phyloP scores from a whole-genome alignment of 2,888 invertebrate species.

The Pristionchus entomophagus region DNA sequence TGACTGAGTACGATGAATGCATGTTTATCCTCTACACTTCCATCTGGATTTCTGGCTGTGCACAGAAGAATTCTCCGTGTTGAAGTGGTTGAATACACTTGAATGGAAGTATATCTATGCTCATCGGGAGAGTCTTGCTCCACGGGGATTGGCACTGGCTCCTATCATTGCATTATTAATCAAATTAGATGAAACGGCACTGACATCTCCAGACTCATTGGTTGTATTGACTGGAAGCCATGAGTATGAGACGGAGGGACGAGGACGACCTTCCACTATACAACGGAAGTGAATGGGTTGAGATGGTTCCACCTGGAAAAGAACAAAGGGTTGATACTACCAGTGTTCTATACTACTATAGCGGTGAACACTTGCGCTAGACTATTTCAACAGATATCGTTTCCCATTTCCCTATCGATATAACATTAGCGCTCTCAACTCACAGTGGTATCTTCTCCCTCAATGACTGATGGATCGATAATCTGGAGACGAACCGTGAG shows the following conservation, averaged over 20 bases:
- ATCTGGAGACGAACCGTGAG: slow-evolving; percentile 69
- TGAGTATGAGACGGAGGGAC: slow-evolving; percentile 72
- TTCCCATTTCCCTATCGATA: too few relatives aligned
- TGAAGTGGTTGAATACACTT: slow-evolving; percentile 69
- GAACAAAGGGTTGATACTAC: too few relatives aligned
- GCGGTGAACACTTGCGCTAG: too few relatives aligned
- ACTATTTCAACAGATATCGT: not conserved
- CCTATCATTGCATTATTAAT: slow-evolving; percentile 51
- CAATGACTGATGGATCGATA: slow-evolving; percentile 62
- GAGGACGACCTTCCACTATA: slow-evolving; percentile 73
- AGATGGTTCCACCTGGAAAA: slow-evolving; percentile 65
- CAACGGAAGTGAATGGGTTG: slow-evolving; percentile 74
- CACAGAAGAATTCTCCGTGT: slow-evolving; percentile 70
- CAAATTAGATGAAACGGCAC: not conserved
- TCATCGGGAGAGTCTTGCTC: slow-evolving; percentile 57
- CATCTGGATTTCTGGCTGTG: slow-evolving; percentile 73
- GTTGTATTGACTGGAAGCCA: slow-evolving; percentile 73
- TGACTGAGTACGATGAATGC: slow-evolving; percentile 71
- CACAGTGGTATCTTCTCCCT: slow-evolving; percentile 58
- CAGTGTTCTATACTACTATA: too few relatives aligned
- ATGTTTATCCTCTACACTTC: slow-evolving; percentile 68
- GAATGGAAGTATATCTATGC: slow-evolving; percentile 70
- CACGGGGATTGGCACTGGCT: slow-evolving; percentile 70
- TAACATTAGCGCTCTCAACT: not conserved
- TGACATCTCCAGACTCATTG: slow-evolving; percentile 65